Base-by-base conservation (phyloP, 2,113 vertebrate species). In the Xiphorhynchus elegans region DNA sequence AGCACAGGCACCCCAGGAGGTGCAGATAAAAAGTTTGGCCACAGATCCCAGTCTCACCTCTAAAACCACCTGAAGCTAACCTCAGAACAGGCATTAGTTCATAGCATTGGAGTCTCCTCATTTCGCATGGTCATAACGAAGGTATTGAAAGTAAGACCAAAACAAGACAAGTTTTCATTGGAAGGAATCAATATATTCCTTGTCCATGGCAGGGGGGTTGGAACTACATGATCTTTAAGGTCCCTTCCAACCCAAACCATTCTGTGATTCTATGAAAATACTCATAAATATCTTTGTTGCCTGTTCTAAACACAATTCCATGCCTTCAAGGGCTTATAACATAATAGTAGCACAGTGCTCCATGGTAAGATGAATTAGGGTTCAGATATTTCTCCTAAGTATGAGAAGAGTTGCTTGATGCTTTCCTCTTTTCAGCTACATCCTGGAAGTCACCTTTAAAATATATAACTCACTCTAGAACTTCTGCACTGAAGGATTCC, bases 161-260 rank as follows among this genome's bases (percentile, higher is more conserved):
- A 91, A 53, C 4, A 84, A 50, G 23, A 49, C 6, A 84, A 47
- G 5, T 72, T 72, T 91, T 75, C 78, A 29, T 20, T 60, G 24
- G 74, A 84, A 74, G 26, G 93, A 87, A 90, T 49, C 1, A 63
- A 53, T 40, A 52, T 46, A 60, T 52, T 55, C 21, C 29, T 31
- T 13, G 11, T 23, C 11, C 0, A 0, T 69, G 29, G 5, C 2
- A 2, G 29, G 7, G 17, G 7, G 4, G 6, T 35, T 15, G 9
- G 47, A 76, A 35, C 9, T 35, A 16, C 11, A 13, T 40, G 29
- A 35, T 21, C 31, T 42, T 40, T 29, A 37, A 56, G 10, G 35
- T 33, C 40, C 39, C 11, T 83, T 69, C 40, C 31, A 55, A 56
- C 14, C 21, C 25, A 84, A 70, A 50, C 18, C 8, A 42, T 42